Conservation (phyloP, 2,888 invertebrate genomes). For the Drosophila mercatorum region DNA sequence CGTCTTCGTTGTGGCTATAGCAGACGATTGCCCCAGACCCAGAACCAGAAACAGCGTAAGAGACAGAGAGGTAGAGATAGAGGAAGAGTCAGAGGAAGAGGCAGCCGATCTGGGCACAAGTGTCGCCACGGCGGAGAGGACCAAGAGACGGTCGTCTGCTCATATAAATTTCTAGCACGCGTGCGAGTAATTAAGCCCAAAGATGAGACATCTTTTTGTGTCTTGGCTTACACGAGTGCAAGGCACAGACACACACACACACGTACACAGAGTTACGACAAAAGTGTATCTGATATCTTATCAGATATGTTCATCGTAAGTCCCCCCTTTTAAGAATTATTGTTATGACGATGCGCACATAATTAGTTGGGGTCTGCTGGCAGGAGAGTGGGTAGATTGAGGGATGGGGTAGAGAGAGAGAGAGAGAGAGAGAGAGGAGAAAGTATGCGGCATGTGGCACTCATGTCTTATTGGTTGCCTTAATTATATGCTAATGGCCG, state of each 20-base stretch:
- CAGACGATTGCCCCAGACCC: conserved; percentile 16
- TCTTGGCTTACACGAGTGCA: conserved; percentile 45
- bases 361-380: conserved; percentile 46
- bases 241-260: conserved; percentile 19
- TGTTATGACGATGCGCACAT: conserved; percentile 57
- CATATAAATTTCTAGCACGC: conserved; percentile 78
- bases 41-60: conserved; percentile 19
- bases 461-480: conserved; percentile 30
- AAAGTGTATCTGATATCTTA: conserved; percentile 68
- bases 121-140: conserved; percentile 38
- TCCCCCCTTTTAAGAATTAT: conserved; percentile 51
- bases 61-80: neutral
- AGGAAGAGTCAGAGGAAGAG: neutral
- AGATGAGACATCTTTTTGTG: conserved; percentile 71
- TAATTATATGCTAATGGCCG: conserved; percentile 70
- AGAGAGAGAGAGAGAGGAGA: conserved; percentile 35
- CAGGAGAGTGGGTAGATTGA: neutral
- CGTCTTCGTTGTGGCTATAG: conserved; percentile 26
- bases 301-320: conserved; percentile 67
- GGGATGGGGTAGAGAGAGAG: neutral
- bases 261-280: conserved; percentile 19
- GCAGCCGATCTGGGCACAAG: conserved; percentile 39
- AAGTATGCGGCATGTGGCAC: conserved; percentile 50
- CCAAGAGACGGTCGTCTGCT: conserved; percentile 27
- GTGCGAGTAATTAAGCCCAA: conserved; percentile 78